Evolutionary conservation across 2,888 invertebrate species (phyloP).

Genomic region (Tromatobia lineatoria): DNA sequence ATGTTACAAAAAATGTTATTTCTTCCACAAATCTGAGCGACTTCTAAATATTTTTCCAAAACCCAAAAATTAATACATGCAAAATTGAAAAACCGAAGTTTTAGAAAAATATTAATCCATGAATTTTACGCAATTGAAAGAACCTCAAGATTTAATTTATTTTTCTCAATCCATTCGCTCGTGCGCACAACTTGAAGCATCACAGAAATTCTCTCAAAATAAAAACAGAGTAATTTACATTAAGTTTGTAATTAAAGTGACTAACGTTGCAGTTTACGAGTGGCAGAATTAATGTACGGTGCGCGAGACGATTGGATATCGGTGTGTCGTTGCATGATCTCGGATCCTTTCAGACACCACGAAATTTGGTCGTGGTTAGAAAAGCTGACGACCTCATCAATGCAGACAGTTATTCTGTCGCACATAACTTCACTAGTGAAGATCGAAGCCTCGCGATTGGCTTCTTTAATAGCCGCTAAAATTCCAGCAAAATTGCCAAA

Average conservation of each 20-base stretch:
- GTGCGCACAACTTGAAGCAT: not conserved
- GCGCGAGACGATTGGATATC: slow-evolving; percentile 83
- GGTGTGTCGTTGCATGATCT: slow-evolving; percentile 82
- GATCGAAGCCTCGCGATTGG: slow-evolving; percentile 79
- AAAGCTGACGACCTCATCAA: slow-evolving; percentile 75
- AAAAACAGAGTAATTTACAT: not conserved
- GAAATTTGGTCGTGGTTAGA: slow-evolving; percentile 82
- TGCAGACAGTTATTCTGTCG: slow-evolving; percentile 76
- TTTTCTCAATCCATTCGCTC: slow-evolving; percentile 4
- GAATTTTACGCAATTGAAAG: no score
- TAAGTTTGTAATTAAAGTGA: not conserved
- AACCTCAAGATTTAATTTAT: not conserved
- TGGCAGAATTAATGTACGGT: slow-evolving; percentile 81
- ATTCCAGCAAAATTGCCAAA: slow-evolving; percentile 81
- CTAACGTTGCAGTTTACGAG: slow-evolving; percentile 79
- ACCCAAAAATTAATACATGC: no score
- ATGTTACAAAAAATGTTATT: no score
- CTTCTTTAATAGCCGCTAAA: slow-evolving; percentile 76
- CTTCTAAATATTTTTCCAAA: no score
- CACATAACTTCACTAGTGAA: slow-evolving; percentile 76
- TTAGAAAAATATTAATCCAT: no score
- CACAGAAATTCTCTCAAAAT: not conserved
- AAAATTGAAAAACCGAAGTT: no score
- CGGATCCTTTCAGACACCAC: slow-evolving; percentile 78
- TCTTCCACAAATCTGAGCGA: no score